A percentile compares a stretch with the other conserved stretches of the same genome.
Conservation (phyloP, 2,797 vertebrate genomes). For the Miichthys miiuy region DNA sequence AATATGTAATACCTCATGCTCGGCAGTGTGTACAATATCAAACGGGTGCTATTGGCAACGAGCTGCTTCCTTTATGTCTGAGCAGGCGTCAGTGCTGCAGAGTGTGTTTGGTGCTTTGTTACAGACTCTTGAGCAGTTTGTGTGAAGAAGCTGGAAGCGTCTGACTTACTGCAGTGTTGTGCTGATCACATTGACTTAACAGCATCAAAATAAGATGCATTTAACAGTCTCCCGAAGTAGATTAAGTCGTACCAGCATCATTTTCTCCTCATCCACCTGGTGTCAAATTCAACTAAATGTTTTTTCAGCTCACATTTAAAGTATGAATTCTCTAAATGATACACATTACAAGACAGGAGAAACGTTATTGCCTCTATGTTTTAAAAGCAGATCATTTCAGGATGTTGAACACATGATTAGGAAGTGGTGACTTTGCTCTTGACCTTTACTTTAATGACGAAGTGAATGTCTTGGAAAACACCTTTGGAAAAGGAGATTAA, state of each 20-base stretch:
- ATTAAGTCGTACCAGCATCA: neutral
- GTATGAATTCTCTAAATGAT: neutral
- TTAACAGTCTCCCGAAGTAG: neutral
- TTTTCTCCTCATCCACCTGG: neutral
- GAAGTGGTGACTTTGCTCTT: neutral
- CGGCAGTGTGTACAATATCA: slow-evolving; percentile 57
- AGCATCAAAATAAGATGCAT: neutral
- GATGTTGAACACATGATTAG: neutral
- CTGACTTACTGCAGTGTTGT: slow-evolving; percentile 12
- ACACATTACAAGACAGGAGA: neutral
- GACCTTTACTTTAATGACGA: neutral
- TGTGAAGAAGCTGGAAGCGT: slow-evolving; percentile 28
- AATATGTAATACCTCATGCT: slow-evolving; percentile 62
- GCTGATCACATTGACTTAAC: neutral
- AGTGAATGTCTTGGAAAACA: neutral
- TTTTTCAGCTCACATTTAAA: slow-evolving; percentile 2
- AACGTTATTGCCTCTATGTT: neutral
- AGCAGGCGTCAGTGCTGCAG: slow-evolving; percentile 38
- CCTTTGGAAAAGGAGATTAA: neutral
- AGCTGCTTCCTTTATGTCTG: slow-evolving; percentile 56
- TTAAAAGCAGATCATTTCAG: neutral
- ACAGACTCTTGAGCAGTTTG: slow-evolving; percentile 35
- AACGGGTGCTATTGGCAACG: slow-evolving; percentile 54
- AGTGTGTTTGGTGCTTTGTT: slow-evolving; percentile 45
- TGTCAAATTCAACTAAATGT: neutral